A percentile compares a stretch with the other conserved stretches of the same genome.
These are phyloP conservation scores for Nestor notabilis DNA, from an alignment of 2,113 vertebrate species.

Conservation along the genomic window DNA sequence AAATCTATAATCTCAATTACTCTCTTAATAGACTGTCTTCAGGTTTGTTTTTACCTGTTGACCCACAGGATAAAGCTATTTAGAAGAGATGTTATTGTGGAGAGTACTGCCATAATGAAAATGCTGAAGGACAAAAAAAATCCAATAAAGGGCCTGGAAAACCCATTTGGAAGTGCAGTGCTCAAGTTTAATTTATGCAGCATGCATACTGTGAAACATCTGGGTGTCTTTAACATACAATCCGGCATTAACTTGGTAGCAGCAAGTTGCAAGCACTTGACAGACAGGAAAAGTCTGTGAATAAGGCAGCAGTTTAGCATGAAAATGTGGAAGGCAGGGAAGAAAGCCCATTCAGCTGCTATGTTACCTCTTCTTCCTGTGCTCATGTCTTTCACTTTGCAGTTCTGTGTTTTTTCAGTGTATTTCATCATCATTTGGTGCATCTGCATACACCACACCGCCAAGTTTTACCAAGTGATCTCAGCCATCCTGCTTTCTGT, in stretches of 20 bases:
- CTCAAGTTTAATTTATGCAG: not conserved
- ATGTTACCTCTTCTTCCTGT: not conserved
- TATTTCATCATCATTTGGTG: not conserved
- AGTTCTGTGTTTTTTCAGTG: not conserved
- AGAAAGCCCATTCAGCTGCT: not conserved
- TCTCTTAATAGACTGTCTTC: constrained; percentile 28
- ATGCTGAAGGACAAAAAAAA: constrained; percentile 60
- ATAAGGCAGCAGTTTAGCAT: not conserved
- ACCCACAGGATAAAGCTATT: constrained; percentile 51
- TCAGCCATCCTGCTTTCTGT: not conserved
- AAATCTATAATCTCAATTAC: constrained; percentile 59
- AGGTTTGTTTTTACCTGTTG: not conserved
- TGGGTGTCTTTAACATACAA: not conserved
- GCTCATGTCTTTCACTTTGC: not conserved
- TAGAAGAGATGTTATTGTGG: constrained; percentile 3
- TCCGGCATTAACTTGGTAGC: not conserved
- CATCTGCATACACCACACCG: rapidly evolving
- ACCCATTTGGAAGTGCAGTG: not conserved
- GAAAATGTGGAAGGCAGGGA: not conserved
- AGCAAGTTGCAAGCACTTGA: not conserved
- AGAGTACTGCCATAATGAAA: constrained; percentile 21
- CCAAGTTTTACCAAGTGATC: not conserved
- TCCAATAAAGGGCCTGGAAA: constrained; percentile 1
- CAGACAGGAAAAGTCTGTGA: not conserved
- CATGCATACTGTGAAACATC: not conserved